Percentiles rank a stretch among this genome's conserved stretches.
Evolutionary conservation across 2,888 invertebrate species (phyloP).

Genomic region (Eristalis tenax): DNA sequence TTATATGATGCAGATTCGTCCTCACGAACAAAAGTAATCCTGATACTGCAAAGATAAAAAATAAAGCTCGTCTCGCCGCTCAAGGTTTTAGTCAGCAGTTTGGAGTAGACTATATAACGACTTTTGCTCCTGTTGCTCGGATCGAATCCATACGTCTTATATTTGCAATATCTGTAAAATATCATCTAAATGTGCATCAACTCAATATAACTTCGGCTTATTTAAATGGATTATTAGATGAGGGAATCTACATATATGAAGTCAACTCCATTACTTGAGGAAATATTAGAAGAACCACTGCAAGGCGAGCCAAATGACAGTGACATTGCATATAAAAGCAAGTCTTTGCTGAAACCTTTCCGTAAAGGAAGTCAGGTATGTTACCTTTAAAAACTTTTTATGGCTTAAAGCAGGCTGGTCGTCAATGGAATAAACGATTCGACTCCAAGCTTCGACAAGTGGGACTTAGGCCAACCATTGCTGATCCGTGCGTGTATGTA

Average conservation of each 20-base stretch:
- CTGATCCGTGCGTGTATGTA: slow-evolving; percentile 27
- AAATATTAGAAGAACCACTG: slow-evolving; percentile 1
- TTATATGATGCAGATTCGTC: slow-evolving; percentile 14
- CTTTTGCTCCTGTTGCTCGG: too few species aligned
- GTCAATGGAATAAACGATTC: neutral
- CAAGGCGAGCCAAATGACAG: slow-evolving; percentile 14
- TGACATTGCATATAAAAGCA: neutral
- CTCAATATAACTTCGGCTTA: slow-evolving; percentile 20
- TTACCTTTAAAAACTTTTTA: neutral
- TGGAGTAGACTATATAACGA: neutral
- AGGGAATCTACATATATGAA: slow-evolving; percentile 17
- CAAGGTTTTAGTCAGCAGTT: slow-evolving; percentile 35
- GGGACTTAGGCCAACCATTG: neutral
- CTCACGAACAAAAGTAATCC: slow-evolving; percentile 29
- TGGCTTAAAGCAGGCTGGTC: slow-evolving; percentile 26
- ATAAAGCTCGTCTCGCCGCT: slow-evolving; percentile 23
- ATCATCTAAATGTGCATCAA: too few species aligned
- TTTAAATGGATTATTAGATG: slow-evolving; percentile 14
- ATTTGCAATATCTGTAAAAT: too few species aligned
- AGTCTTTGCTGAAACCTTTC: slow-evolving; percentile 5
- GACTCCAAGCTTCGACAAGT: slow-evolving; percentile 15
- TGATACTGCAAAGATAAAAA: slow-evolving; percentile 5
- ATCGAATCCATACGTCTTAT: too few species aligned
- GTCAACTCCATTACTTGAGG: too few species aligned
- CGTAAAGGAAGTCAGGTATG: slow-evolving; percentile 29